Evolutionary conservation across 2,888 invertebrate species (phyloP).

Genomic region (Eupithecia exiguata): DNA sequence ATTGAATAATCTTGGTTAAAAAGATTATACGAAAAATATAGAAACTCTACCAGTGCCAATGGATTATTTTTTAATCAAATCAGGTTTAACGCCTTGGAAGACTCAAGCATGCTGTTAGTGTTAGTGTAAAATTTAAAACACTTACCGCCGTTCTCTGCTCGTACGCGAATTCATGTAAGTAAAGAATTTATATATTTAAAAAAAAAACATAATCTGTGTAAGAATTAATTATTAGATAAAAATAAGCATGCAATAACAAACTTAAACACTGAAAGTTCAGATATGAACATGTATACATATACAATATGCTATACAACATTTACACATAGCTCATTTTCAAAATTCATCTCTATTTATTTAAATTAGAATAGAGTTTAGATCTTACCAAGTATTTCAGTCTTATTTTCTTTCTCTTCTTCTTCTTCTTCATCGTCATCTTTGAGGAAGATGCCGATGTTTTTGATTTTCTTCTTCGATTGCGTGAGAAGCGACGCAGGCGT

Average conservation of each 20-base stretch:
- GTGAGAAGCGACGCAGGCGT: slow-evolving; percentile 94
- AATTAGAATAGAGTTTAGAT: slow-evolving; percentile 23
- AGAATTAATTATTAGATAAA: neutral
- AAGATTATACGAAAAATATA: neutral
- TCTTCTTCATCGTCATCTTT: slow-evolving; percentile 95
- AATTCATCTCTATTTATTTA: slow-evolving; percentile 26
- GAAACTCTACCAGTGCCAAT: neutral
- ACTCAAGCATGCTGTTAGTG: slow-evolving; percentile 44
- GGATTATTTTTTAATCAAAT: neutral
- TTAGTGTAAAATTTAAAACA: slow-evolving; percentile 45
- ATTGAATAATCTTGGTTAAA: no score
- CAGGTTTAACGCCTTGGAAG: neutral
- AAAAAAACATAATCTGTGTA: slow-evolving; percentile 23
- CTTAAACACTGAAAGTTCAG: neutral
- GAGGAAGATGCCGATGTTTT: slow-evolving; percentile 97
- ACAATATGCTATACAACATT: slow-evolving; percentile 4
- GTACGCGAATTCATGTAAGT: slow-evolving; percentile 77
- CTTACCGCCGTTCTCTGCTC: slow-evolving; percentile 80
- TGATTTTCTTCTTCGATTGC: slow-evolving; percentile 96
- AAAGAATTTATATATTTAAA: slow-evolving; percentile 47
- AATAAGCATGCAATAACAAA: neutral
- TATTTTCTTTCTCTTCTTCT: slow-evolving; percentile 91
- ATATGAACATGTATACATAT: slow-evolving; percentile 18
- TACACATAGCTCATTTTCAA: slow-evolving; percentile 10
- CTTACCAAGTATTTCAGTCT: slow-evolving; percentile 88